phyloP scores from a whole-genome alignment of 2,113 vertebrate species.

The Phylloscopus trochilus region DNA sequence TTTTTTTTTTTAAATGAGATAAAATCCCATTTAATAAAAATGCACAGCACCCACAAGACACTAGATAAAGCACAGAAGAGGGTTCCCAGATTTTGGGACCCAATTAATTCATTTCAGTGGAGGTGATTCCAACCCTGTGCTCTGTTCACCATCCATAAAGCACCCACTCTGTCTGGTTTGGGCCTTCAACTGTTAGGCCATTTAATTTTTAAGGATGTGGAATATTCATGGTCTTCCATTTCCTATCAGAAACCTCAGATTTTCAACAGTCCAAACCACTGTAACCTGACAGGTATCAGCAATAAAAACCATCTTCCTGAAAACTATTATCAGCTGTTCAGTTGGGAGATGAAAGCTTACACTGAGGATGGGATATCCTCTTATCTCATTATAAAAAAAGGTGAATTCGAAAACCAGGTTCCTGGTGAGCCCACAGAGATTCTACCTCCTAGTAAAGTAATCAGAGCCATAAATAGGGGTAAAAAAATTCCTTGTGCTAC shows the following conservation, averaged over 20 bases:
- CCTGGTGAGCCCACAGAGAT: background rate
- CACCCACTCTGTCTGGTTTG: background rate
- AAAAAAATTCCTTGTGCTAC: constrained; percentile 1
- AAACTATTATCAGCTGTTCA: background rate
- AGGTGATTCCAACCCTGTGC: background rate
- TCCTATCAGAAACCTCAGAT: constrained; percentile 35
- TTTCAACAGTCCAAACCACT: constrained; percentile 28
- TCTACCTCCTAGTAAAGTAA: constrained; percentile 17
- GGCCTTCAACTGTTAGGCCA: background rate
- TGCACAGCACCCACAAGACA: background rate
- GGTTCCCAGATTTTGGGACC: background rate
- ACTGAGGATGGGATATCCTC: background rate
- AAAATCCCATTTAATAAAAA: background rate
- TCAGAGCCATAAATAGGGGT: background rate
- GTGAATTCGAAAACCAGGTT: background rate
- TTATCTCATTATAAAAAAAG: background rate
- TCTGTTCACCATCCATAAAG: background rate
- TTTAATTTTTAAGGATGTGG: constrained; percentile 9
- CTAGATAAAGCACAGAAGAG: background rate
- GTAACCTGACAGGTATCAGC: constrained; percentile 31
- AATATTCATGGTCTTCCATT: background rate
- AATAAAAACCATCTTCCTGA: constrained; percentile 38
- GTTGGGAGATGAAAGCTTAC: background rate
- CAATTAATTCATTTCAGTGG: background rate
- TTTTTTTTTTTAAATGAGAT: background rate